Base-by-base conservation (phyloP, 92 coral and sea anemone genomes). In the Metridium senile region DNA sequence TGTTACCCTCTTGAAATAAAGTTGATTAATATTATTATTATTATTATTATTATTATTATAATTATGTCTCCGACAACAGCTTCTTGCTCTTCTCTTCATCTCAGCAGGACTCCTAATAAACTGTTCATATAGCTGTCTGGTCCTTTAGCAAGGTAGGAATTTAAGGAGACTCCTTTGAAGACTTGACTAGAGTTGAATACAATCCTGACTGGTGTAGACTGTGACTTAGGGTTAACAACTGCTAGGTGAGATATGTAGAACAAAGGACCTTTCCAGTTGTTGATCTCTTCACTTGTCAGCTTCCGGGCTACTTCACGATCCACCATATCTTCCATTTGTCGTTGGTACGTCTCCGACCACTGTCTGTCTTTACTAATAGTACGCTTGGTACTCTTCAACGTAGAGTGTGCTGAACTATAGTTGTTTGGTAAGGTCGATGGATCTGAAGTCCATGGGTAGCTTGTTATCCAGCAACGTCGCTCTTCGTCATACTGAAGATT, bases 321-420 rank as follows among this genome's bases (percentile, higher is more conserved):
- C 26, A 81, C 80, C 94, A 90, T 81, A 58, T 82, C 93, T n/a
- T 85, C 64, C 82, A 90, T 84, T 57, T 91, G 89, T 19, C 68
- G 34, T 31, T 71, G 51, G n/a, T 91, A 91, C 13, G 88, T 88
- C 27, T 81, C 71, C 0, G 90, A 84, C 87, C 90, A 85, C 80
- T 70, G 78, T 18, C 57, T 22, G 26, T 88, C 86, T 58, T 85
- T 91, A 51, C 11, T 51, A 29, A 91, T 84, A 21, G 62, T 81
- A n/a, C 82, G 80, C 52, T 91, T 92, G 1, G 92, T 91, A 61
- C 13, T 81, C 74, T 74, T 72, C 4, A 91, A 82, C 26, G 92
- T 84, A 19, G 86, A 79, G 0, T 81, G 28, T 10, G 92, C 92
- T 1, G 33, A 31, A n/a, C 70, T 53, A 26, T 87, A 82, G 62